Base-by-base conservation (phyloP, 2,797 vertebrate species). In the Urophycis tenuis region DNA sequence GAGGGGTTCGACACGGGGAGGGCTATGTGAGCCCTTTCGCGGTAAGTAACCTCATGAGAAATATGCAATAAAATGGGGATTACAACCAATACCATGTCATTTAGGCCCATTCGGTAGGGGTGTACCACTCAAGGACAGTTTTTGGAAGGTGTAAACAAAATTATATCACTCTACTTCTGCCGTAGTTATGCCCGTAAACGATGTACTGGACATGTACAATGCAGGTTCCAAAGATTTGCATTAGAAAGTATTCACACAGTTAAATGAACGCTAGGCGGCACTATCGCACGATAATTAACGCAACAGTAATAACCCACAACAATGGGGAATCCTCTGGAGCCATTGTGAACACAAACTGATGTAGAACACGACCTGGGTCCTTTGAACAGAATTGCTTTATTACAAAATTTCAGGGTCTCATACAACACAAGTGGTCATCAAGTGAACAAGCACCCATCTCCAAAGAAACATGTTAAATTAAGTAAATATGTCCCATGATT, bases 301-400 rank as follows among this genome's bases (percentile, higher is more conserved):
- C 45, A 19, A 64, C 11, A 19, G 53, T 25, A 25, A 64, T 10
- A 1, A 25, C 11, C 53, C 53, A 25, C 53, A 60, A 60, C 53
- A 60, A 3, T 25, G 53, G 53, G 53, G 53, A n/a, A 60, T 60
- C 53, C 53, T 67, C 29, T 67, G 64, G 64, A 25, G n/a, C 11
- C 29, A 7, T 10, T 67, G 29, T 22, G 3, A 6, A 39, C n/a
- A 71, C 29, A 67, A 36, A n/a, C 29, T 19, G 15, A 70, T 31
- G 53, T 25, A 67, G 29, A 67, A 25, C 60, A 71, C 19, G 32
- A 32, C 30, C 31, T 64, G 0, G 15, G 69, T 82, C 80, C 83
- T 75, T 88, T 86, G 78, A 79, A 30, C 72, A 71, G 60, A 76
- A 73, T 81, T 75, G 74, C 84, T 94, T 92, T 93, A 93, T 91